phyloP scores from a whole-genome alignment of 2,888 invertebrate genomes.

The Mimumesa dahlbomi region DNA sequence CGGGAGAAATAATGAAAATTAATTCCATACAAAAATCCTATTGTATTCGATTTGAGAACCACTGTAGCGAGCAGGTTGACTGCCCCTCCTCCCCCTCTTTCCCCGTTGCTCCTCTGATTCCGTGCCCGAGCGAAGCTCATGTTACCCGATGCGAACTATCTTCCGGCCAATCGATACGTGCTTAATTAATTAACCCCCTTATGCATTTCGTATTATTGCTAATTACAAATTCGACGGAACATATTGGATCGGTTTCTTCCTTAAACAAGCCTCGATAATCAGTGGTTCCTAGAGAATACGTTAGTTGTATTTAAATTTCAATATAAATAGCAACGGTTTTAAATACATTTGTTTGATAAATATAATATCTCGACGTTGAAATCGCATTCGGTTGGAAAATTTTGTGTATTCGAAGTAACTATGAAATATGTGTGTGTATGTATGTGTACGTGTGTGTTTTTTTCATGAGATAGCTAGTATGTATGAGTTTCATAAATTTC shows the following conservation, averaged over 20 bases:
- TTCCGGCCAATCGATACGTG: slow-evolving; percentile 73
- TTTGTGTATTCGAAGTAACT: no score
- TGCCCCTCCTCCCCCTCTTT: slow-evolving; percentile 63
- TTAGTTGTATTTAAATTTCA: not conserved
- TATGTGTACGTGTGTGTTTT: no score
- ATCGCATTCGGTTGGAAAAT: no score
- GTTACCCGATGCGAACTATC: slow-evolving; percentile 74
- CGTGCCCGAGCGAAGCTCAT: slow-evolving; percentile 64
- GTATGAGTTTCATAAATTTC: no score
- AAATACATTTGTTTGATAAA: no score
- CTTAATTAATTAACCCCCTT: slow-evolving; percentile 76
- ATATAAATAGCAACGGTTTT: no score
- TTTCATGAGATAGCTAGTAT: no score
- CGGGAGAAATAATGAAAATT: slow-evolving; percentile 16
- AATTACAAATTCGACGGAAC: slow-evolving; percentile 41
- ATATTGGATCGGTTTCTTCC: slow-evolving; percentile 15
- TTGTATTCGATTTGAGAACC: slow-evolving; percentile 68
- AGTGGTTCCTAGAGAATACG: slow-evolving; percentile 10
- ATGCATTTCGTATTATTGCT: slow-evolving; percentile 49
- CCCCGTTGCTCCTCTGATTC: slow-evolving; percentile 54
- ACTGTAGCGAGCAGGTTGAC: slow-evolving; percentile 77
- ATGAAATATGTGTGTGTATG: no score
- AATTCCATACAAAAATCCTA: slow-evolving; percentile 17
- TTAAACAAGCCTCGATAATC: slow-evolving; percentile 18
- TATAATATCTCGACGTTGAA: no score